A percentile compares a stretch with the other conserved stretches of the same genome.
phyloP scores from a whole-genome alignment of 1,140 invertebrate genomes.

The Argopecten irradians region DNA sequence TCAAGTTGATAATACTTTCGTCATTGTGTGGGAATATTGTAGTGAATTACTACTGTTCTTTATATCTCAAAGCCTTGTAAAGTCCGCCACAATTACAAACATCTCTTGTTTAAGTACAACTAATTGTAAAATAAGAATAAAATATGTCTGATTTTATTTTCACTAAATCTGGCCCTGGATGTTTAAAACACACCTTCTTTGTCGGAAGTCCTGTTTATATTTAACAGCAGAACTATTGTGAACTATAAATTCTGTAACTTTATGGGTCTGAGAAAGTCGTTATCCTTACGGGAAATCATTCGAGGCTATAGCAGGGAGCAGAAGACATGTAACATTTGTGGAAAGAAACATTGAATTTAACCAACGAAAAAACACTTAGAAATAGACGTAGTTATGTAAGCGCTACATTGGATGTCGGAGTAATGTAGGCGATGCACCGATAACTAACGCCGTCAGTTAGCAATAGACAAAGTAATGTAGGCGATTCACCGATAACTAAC shows the following conservation, averaged over 20 bases:
- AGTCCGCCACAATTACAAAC: not conserved
- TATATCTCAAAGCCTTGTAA: not conserved
- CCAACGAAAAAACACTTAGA: no score
- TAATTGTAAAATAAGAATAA: not conserved
- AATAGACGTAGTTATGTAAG: no score
- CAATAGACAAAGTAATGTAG: no score
- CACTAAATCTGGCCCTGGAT: not conserved
- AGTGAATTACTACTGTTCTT: not conserved
- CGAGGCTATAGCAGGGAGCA: slow-evolving; percentile 7
- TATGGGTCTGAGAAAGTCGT: not conserved
- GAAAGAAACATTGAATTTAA: no score
- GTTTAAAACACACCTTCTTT: not conserved
- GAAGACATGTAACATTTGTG: no score
- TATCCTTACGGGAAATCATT: not conserved
- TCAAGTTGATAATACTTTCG: not conserved
- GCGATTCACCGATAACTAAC: no score
- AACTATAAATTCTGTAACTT: not conserved
- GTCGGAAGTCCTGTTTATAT: not conserved
- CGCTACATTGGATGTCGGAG: no score
- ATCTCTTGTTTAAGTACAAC: not conserved
- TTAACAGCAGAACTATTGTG: not conserved
- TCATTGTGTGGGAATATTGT: not conserved
- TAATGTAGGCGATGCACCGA: no score
- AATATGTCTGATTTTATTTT: not conserved
- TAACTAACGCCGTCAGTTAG: no score